Percentiles rank a stretch among this genome's conserved stretches.
Conservation (phyloP, 2,113 vertebrate genomes). For the Pteruthius melanotis region DNA sequence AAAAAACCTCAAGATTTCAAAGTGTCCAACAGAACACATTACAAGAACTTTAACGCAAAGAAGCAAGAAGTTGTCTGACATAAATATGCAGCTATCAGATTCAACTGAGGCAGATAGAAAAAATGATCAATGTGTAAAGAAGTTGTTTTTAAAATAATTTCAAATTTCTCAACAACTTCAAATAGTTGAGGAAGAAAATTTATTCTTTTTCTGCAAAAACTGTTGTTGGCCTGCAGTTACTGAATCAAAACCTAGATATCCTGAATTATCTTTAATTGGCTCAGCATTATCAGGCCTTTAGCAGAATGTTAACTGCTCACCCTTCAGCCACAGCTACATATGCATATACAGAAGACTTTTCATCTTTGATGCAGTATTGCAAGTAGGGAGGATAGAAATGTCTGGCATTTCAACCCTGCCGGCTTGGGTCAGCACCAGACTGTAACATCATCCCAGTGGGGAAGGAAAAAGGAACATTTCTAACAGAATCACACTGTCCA, state of each 20-base stretch:
- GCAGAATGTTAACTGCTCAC: background rate
- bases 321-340: background rate
- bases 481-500: background rate
- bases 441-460: background rate
- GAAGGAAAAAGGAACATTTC: background rate
- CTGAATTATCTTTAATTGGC: conserved; percentile 25
- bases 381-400: background rate
- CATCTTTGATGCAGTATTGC: background rate
- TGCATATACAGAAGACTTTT: background rate
- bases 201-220: background rate
- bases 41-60: background rate
- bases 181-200: background rate
- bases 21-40: background rate
- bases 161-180: background rate
- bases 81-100: background rate
- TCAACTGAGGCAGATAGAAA: background rate
- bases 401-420: background rate
- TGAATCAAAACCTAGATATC: background rate
- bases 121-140: background rate
- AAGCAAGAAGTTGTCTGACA: background rate
- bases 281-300: background rate
- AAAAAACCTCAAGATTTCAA: background rate
- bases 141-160: background rate
- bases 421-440: background rate
- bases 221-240: background rate